Evolutionary conservation across 2,113 vertebrate genomes (phyloP).

Genomic region (Hippopotamus amphibius): DNA sequence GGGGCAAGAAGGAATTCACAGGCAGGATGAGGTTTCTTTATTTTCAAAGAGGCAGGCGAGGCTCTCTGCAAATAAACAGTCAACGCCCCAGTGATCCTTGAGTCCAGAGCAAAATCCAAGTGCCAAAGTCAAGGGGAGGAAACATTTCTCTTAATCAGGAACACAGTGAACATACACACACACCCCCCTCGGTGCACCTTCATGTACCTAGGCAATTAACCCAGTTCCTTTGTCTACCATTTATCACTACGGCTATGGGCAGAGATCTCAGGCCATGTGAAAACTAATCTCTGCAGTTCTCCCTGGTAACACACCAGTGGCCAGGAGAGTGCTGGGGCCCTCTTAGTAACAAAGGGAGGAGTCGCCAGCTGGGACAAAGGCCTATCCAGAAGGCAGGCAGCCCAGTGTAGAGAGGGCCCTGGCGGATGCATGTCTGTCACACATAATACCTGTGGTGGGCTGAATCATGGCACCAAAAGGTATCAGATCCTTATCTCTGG

Average conservation of each 20-base stretch:
- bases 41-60: not conserved
- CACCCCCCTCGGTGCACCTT: not conserved
- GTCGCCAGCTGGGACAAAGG: not conserved
- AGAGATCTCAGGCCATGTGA: not conserved
- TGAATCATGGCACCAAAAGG: not conserved
- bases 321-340: not conserved
- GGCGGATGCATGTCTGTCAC: accelerated
- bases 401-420: not conserved
- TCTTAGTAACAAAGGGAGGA: not conserved
- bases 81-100: not conserved
- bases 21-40: not conserved
- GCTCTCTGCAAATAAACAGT: not conserved
- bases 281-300: not conserved
- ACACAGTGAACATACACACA: not conserved
- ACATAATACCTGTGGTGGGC: not conserved
- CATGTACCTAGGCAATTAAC: not conserved
- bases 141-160: not conserved
- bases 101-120: not conserved
- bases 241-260: not conserved
- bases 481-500: not conserved
- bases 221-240: not conserved
- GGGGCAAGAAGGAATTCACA: not conserved
- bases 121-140: not conserved
- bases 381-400: not conserved
- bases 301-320: not conserved